Base-by-base conservation (phyloP, 2,888 invertebrate species). In the Orthonevra nobilis region DNA sequence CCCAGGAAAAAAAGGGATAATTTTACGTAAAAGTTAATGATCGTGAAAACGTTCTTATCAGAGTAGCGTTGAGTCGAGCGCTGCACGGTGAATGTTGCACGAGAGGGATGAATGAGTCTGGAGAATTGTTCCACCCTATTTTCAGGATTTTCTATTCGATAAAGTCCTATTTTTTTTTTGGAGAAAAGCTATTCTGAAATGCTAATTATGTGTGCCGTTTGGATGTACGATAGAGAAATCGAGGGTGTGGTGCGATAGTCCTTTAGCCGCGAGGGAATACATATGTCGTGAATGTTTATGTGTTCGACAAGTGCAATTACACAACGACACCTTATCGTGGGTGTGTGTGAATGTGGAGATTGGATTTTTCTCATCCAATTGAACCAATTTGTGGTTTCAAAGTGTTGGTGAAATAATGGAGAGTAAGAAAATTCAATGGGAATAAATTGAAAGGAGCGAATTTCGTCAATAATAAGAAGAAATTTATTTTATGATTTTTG, bases 11-110 rank as follows among this genome's bases (percentile, higher is more conserved):
- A 75, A 79, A 79, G 79, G 79, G 79, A 79, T 79, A 79, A 79
- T 79, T 79, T 79, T 79, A 79, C 79, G 79, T 73, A 79, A 73
- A 79, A 79, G 66, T 79, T 79, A 79, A 79, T 73, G 79, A 79
- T 79, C 79, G 79, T 79, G 73, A 79, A 79, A 79, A 79, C 73
- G 79, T 79, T 79, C 79, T 79, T 79, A 79, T 79, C 79, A 79
- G 50, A 61, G 73, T 15, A 38, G 66, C 79, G 77, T 73, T 79
- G 79, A 79, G 73, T 73, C 42, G 73, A 42, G 38, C 30, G n/a
- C n/a, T n/a, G n/a, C 10, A 2, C 46, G 15, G 15, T 14, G 28
- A n/a, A 19, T 52, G 34, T n/a, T n/a, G 44, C 9, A 7, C 48
- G 38, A 26, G 20, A 52, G 34, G 44, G 56, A 52, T 44, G 15